Base-by-base conservation (phyloP, 2,113 vertebrate genomes). In the Casuarius casuarius region DNA sequence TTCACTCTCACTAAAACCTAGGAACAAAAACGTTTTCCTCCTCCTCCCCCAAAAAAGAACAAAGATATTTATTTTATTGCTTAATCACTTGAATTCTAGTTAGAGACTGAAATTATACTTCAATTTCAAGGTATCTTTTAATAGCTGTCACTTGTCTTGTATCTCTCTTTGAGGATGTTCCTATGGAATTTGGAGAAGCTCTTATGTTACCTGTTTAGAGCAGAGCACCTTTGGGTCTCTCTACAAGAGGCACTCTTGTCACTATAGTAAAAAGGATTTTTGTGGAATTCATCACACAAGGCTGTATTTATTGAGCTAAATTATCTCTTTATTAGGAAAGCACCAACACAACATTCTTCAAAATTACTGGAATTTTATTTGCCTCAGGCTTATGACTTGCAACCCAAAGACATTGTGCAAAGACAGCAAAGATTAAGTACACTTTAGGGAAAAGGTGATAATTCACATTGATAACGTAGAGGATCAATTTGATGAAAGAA, bases 331-430 rank as follows among this genome's bases (percentile, higher is more conserved):
- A 95, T 97, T 97, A 96, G 85, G 89, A 97, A 97, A 97, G 82
- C 82, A 97, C 95, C 92, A 87, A 92, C 92, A 94, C 90, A 95
- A 90, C 91, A 85, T 56, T 84, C 81, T 97, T 97, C 79, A 97
- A 98, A 98, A 98, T 98, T 98, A 98, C 84, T 98, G 98, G 97
- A 98, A 97, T 98, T 99, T 99, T 99, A 99, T 99, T 99, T 98
- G 98, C 98, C 98, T 98, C 97, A 98, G 98, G 98, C 98, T 98
- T 98, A 98, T 98, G 98, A 98, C 96, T 98, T 98, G 99, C 98
- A 99, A 99, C 99, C 51, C 99, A 99, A 99, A 99, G 98, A 99
- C 98, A 98, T 98, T 99, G 99, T 99, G 99, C 99, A 99, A 99
- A 99, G 99, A 99, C 99, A 99, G 99, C 99, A 99, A 99, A 98